Evolutionary conservation across 2,797 vertebrate species (phyloP).

Genomic region (Sus cebifrons): DNA sequence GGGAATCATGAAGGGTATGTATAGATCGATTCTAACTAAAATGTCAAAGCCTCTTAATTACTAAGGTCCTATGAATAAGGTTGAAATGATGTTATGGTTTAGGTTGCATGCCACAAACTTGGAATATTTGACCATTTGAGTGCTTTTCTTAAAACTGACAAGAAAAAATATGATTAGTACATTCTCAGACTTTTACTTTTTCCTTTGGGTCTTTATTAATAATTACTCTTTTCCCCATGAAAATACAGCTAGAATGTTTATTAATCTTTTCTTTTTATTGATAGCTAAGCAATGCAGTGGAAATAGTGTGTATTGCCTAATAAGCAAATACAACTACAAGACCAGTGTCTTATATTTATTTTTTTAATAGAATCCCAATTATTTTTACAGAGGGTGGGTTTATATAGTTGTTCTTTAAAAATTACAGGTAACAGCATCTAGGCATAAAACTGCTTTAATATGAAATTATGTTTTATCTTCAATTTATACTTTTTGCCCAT

Average conservation of each 20-base stretch:
- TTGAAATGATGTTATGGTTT: constrained; percentile 68
- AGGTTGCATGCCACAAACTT: neutral
- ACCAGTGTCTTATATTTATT: neutral
- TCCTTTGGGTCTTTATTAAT: constrained; percentile 77
- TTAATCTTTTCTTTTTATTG: constrained; percentile 82
- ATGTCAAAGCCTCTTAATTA: constrained; percentile 15
- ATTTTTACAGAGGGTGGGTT: neutral
- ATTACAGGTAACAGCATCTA: constrained; percentile 1
- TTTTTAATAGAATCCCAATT: neutral
- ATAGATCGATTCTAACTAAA: constrained; percentile 34
- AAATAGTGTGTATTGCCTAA: constrained; percentile 65
- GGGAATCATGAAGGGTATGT: neutral
- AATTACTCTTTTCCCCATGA: constrained; percentile 30
- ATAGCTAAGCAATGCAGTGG: constrained; percentile 80
- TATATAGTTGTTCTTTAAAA: neutral
- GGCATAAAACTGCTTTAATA: constrained; percentile 6
- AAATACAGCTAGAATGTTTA: constrained; percentile 75
- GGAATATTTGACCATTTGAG: constrained; percentile 68
- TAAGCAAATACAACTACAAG: constrained; percentile 52
- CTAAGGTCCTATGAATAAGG: constrained; percentile 67
- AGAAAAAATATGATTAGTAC: constrained; percentile 75
- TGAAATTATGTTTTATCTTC: neutral
- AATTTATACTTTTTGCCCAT: constrained; percentile 24
- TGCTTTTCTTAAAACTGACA: constrained; percentile 76
- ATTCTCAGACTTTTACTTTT: constrained; percentile 69